Base-by-base conservation (phyloP, 2,888 invertebrate species). In the Punctoribates punctum region DNA sequence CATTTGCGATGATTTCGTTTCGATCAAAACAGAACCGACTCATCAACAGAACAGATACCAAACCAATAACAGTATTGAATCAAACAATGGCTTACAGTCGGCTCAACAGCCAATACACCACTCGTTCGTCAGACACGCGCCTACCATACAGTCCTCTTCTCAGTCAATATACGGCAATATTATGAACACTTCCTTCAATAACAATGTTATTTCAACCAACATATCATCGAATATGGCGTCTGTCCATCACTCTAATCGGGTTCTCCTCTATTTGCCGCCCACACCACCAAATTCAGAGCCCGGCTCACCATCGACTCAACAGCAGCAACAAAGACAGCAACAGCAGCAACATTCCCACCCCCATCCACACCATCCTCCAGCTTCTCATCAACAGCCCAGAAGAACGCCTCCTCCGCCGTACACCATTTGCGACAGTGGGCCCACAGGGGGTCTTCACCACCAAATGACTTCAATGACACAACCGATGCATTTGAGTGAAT, bases 271-370 rank as follows among this genome's bases (percentile, higher is more conserved):
- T 85, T 91, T 91, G 83, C 90, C 92, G 60, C 93, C 93, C 81
- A 93, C 93, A 80, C 93, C 93, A 60, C 93, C 93, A 80, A 91
- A 90, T 83, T 93, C 93, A 76, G 93, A 93, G 83, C 93, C 93
- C 78, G 93, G 92, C 79, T 89, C 78, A 86, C 89, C 85, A 85
- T 87, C 87, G 25, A 78, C 83, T 82, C 78, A 84, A 65, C 75
- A 75, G 42, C 65, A 48, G 62, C 62, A 42, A 13, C 17, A 25
- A 51, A 23, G 13, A 23, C 38, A 34, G 51, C 73, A 51, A 23
- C 38, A 51, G n/a, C 51, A 76, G n/a, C 65, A 60, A 5, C 62
- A 67, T 25, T 23, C 4, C n/a, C 54, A 42, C 17, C 13, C 62
- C 54, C 60, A 60, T 72, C 20, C 62, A 27, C 60, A 46, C 48